Percentiles rank a stretch among this genome's conserved stretches.
Evolutionary conservation across 2,113 vertebrate genomes (phyloP).

Genomic region (Percina caprodes): DNA sequence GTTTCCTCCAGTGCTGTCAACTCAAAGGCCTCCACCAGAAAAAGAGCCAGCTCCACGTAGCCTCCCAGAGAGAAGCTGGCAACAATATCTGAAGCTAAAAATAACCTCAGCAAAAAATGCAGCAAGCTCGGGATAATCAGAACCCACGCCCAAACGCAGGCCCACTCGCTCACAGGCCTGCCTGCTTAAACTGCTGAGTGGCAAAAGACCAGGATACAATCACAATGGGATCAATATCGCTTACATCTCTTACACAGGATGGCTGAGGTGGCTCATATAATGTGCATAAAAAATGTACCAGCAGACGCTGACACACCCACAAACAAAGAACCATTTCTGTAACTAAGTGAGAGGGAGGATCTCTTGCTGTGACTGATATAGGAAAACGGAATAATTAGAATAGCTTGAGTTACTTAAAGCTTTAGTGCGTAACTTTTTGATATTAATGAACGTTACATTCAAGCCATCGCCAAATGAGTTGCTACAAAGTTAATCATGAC

Average conservation of each 20-base stretch:
- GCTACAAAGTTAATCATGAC: too few species aligned
- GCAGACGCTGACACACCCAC: constrained; percentile 18
- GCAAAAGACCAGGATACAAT: constrained; percentile 70
- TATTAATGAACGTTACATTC: too few species aligned
- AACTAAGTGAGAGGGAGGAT: constrained; percentile 46
- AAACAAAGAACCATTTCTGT: constrained; percentile 17
- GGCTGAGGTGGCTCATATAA: constrained; percentile 40
- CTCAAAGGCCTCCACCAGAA: constrained; percentile 62
- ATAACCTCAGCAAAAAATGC: constrained; percentile 72
- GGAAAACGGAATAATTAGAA: constrained; percentile 44
- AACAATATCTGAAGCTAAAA: constrained; percentile 79
- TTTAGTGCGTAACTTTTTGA: too few species aligned
- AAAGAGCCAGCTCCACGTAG: constrained; percentile 45
- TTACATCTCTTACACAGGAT: constrained; percentile 21
- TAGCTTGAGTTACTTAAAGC: neutral
- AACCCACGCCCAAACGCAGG: constrained; percentile 61
- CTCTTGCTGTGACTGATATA: constrained; percentile 13
- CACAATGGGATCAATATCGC: constrained; percentile 67
- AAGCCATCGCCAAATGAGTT: too few species aligned
- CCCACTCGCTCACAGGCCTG: constrained; percentile 42
- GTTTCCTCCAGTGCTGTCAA: constrained; percentile 50
- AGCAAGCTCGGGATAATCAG: constrained; percentile 73
- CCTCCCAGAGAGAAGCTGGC: constrained; percentile 70
- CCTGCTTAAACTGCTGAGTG: constrained; percentile 74
- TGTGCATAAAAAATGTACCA: constrained; percentile 37